Base-by-base conservation (phyloP, 1,140 invertebrate species). In the Brachionus paranguensis region DNA sequence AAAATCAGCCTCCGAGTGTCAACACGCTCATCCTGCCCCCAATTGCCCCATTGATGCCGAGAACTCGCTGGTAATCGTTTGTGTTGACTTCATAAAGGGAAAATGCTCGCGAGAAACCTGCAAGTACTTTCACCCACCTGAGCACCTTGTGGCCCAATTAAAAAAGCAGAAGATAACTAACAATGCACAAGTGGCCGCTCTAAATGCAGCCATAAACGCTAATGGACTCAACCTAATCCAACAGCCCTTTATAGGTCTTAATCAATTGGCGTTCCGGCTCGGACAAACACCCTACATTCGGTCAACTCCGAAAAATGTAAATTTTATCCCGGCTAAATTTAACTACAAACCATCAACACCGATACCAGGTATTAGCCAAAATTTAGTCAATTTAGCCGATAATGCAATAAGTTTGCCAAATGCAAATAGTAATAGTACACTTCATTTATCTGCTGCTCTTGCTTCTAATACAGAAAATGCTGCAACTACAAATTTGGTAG, bases 21-120 rank as follows among this genome's bases (percentile, higher is more conserved):
- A 95, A 92, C 96, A 95, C 93, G 95, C 96, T 91, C 96, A 97
- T 93, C 95, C 95, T 91, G 93, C 95, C 91, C 94, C 95, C 91
- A 93, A 94, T 91, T 87, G 88, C 81, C 87, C 86, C 72, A 92
- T 94, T 92, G 93, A 94, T 92, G 94, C 94, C 91, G 94, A 95
- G 91, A 95, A 96, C 92, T 95, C 95, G 92, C 94, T 88, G 84
- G 90, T 96, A 92, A 96, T 95, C 92, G 95, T 97, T 92, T 97
- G 95, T 94, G 96, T 97, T 95, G 95, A 97, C 93, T 95, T 95
- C 92, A 94, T 96, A 92, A 96, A 96, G 93, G 94, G 94, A 91
- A 93, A 94, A 92, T 96, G 95, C 37, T 37, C 37, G 5, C 11
- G 84, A 64, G 84, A 84, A 47, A 65, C 84, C 17, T 84, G 84